Base-by-base conservation (phyloP, 2,113 vertebrate genomes). In the Procavia capensis region DNA sequence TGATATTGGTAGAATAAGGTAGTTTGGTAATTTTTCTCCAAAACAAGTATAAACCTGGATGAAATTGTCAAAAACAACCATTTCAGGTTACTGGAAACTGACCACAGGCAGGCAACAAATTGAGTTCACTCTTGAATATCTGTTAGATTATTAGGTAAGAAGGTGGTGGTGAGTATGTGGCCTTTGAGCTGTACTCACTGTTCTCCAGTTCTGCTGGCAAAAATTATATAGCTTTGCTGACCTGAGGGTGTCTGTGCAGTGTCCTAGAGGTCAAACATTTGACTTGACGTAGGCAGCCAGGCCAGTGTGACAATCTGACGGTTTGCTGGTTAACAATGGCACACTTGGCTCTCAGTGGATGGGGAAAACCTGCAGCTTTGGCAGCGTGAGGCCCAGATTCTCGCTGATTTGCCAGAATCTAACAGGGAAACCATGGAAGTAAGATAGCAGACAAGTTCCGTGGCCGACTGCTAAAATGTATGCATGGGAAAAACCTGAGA, bases 201-300 rank as follows among this genome's bases (percentile, higher is more conserved):
- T 74, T n/a, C 31, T 31, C 11, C 50, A 80, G n/a, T 14, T 64
- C 50, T 84, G 34, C 11, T 25, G 22, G 83, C 14, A 50, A 84
- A 95, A 95, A 57, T 13, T 54, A 29, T 54, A 29, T 9, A 78
- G 63, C 50, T 84, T 85, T 89, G 89, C 25, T 74, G 82, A 91
- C 63, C 20, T 63, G 8, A 72, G 14, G 27, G 39, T 70, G n/a
- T 31, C 29, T 79, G 50, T 39, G 89, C 39, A 74, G 74, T 76
- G 31, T 50, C 43, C 29, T 64, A 36, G 29, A 70, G 22, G 43
- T 19, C 5, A 19, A 74, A 88, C 27, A 75, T 45, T 34, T 29
- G 36, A 84, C 29, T 57, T 2, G 22, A 95, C 29, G 41, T 31
- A 13, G 41, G 31, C 20, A 3, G 25, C 8, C 74, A 9, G 72